Conservation (phyloP, 2,888 invertebrate genomes). For the Tetragonula carbonaria region DNA sequence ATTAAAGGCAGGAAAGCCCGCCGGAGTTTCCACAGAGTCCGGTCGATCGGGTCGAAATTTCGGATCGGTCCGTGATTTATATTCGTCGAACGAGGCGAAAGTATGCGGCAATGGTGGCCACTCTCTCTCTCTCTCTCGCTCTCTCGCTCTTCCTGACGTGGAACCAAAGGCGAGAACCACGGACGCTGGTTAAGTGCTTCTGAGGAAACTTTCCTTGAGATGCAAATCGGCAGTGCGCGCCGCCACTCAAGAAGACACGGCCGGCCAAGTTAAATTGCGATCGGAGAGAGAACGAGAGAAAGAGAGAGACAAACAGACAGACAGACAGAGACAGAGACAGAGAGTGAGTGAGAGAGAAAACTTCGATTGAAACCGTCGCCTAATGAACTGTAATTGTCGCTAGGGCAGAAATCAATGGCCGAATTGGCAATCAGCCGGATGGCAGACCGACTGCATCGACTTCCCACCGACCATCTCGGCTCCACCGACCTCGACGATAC, state of each 20-base stretch:
- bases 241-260: constrained; percentile 57
- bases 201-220: constrained; percentile 67
- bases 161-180: constrained; percentile 54
- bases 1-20: constrained; percentile 41
- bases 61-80: constrained; percentile 52
- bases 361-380: constrained; percentile 58
- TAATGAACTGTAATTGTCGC: constrained; percentile 70
- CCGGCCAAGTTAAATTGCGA: constrained; percentile 68
- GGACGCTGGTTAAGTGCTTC: constrained; percentile 64
- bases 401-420: constrained; percentile 18
- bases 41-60: constrained; percentile 38
- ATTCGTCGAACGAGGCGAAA: constrained; percentile 37
- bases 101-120: constrained; percentile 16
- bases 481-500: background rate
- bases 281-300: constrained; percentile 9
- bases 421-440: constrained; percentile 6
- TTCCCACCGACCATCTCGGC: background rate
- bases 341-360: no score
- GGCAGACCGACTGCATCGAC: background rate
- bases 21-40: background rate
- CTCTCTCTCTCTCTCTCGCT: no score
- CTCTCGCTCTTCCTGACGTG: rapidly evolving
- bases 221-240: constrained; percentile 64
- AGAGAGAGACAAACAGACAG: no score
- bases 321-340: no score